Evolutionary conservation across 2,113 vertebrate genomes (phyloP), one percentile per base, ranked within the genome.

Genomic region (Actinemys pallida): DNA sequence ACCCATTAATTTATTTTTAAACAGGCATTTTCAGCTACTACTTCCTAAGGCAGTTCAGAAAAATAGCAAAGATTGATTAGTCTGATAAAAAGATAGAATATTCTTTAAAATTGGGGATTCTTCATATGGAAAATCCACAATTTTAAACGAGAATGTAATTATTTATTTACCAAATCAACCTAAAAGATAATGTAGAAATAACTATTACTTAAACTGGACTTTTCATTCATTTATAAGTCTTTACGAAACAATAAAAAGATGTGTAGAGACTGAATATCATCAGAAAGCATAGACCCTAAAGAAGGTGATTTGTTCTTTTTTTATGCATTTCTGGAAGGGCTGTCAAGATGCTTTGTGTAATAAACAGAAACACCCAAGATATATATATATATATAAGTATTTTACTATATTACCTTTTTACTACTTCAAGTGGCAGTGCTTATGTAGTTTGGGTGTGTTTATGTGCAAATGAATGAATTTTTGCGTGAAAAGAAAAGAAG

Each of bases 1-100:
- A 85, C 62, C 47, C 84, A 47, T 53, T 91, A 81, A 52, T 93
- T 49, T 49, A 39, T 92, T 95, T 87, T 96, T 83, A 93, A 94
- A 81, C 72, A 87, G 91, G 84, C 91, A 91, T 87, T 75, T 80
- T 91, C 50, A 80, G 76, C 81, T 93, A 22, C 62, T 19, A 83
- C 76, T 94, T 92, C 50, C 14, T 79, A 89, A 95, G 85, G 88
- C 1, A 2, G 83, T 76, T 94, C 69, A 89, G 62, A 79, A 92
- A 88, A 88, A 59, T 2, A 84, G 35, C 81, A 45, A 5, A 86
- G 82, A 69, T 31, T 83, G 90, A 83, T 90, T 8, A 86, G 65
- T 88, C 19, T 88, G 47, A 92, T 86, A 87, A 93, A 84, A 54
- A 56, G 31, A 22, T 31, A 52, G 29, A 22, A 14, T 52, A 54